Evolutionary conservation across 2,888 invertebrate genomes (phyloP).

Genomic region (Asteroscopus sphinx): DNA sequence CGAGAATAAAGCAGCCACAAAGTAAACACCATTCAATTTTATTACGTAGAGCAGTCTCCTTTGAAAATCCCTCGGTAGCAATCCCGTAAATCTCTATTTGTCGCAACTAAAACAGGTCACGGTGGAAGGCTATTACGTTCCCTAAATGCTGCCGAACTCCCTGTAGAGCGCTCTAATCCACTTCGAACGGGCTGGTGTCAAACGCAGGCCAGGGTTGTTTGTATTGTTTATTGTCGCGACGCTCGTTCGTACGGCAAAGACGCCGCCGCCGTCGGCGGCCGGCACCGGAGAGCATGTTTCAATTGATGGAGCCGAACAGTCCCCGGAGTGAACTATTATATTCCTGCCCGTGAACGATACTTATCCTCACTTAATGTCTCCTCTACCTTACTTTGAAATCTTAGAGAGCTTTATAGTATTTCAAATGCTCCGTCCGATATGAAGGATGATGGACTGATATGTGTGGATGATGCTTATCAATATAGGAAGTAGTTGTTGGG

Average conservation of each 20-base stretch:
- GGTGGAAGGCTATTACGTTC: conserved; percentile 88
- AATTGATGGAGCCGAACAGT: conserved; percentile 80
- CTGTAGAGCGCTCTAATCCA: conserved; percentile 88
- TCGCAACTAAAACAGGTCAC: conserved; percentile 90
- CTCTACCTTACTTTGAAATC: conserved; percentile 64
- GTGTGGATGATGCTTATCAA: neutral
- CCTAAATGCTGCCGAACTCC: conserved; percentile 89
- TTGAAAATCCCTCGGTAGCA: conserved; percentile 81
- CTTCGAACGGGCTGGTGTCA: conserved; percentile 89
- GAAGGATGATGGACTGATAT: conserved; percentile 35
- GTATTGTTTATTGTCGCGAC: conserved; percentile 89
- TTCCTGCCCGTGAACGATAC: conserved; percentile 73
- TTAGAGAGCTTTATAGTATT: conserved; percentile 53
- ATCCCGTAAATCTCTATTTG: conserved; percentile 89
- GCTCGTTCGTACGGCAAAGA: conserved; percentile 85
- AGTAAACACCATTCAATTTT: conserved; percentile 86
- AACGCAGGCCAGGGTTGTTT: conserved; percentile 89
- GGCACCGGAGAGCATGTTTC: conserved; percentile 79
- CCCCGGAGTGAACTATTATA: conserved; percentile 75
- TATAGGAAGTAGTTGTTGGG: too few species aligned
- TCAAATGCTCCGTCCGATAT: conserved; percentile 51
- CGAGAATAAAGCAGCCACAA: conserved; percentile 75
- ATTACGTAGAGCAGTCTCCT: conserved; percentile 79
- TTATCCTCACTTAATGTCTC: conserved; percentile 74
- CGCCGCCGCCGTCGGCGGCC: conserved; percentile 73